Conservation (phyloP, 2,113 vertebrate species). For the Corythoichthys haematopterus region DNA sequence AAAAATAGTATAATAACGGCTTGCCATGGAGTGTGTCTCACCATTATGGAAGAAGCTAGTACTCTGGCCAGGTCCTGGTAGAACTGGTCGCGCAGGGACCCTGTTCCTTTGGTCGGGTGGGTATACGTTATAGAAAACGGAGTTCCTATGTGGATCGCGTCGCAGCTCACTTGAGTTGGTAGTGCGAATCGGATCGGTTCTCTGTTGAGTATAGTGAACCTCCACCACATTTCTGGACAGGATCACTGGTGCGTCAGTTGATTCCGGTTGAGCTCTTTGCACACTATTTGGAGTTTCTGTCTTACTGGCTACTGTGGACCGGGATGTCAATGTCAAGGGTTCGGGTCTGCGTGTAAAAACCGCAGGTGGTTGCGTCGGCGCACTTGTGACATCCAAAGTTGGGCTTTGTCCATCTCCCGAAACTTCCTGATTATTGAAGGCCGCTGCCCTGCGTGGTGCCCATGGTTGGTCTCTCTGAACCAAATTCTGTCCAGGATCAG, state of each 20-base stretch:
- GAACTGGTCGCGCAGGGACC: slow-evolving; percentile 14
- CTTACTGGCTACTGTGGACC: background rate
- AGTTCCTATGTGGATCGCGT: slow-evolving; percentile 58
- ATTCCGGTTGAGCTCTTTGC: slow-evolving; percentile 5
- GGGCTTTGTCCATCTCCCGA: slow-evolving; percentile 56
- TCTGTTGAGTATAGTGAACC: slow-evolving; percentile 18
- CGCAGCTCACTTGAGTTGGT: slow-evolving; percentile 31
- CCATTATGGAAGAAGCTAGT: slow-evolving; percentile 73
- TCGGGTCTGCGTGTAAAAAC: slow-evolving; percentile 25
- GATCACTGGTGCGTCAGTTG: slow-evolving; percentile 17
- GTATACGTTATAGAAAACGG: slow-evolving; percentile 66
- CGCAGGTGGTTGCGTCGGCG: background rate
- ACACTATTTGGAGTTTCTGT: background rate
- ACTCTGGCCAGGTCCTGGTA: slow-evolving; percentile 55
- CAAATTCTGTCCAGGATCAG: slow-evolving; percentile 46
- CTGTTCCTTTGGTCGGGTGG: slow-evolving; percentile 50
- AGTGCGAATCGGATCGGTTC: slow-evolving; percentile 11
- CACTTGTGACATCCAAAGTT: slow-evolving; percentile 4
- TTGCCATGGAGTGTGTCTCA: slow-evolving; percentile 22
- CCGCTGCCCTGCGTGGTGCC: background rate
- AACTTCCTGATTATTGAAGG: slow-evolving; percentile 35
- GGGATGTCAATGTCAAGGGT: background rate
- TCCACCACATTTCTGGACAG: slow-evolving; percentile 41
- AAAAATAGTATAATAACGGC: background rate
- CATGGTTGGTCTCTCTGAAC: slow-evolving; percentile 17